A percentile compares a stretch with the other conserved stretches of the same genome.
Evolutionary conservation across 92 coral and sea anemone genomes (phyloP).

Genomic region (Phenganax stokvisi): DNA sequence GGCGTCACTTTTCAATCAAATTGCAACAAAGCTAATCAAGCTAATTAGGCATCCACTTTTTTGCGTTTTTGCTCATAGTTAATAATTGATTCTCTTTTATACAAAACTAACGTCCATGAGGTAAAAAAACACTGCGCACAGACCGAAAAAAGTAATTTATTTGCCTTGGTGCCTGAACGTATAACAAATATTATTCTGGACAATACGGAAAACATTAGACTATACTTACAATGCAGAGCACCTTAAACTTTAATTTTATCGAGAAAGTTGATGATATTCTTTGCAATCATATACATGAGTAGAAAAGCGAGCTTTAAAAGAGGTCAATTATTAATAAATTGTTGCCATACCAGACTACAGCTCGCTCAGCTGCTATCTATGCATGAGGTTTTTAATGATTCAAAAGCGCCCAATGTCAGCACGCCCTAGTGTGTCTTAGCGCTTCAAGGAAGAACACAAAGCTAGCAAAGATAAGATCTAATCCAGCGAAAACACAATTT

Average conservation of each 20-base stretch:
- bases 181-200: background rate
- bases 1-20: background rate
- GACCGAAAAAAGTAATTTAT: background rate
- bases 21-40: slow-evolving; percentile 4
- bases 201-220: background rate
- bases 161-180: background rate
- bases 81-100: slow-evolving; percentile 16
- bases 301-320: slow-evolving; percentile 10
- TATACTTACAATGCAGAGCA: background rate
- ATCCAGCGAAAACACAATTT: background rate
- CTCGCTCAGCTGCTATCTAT: slow-evolving; percentile 15
- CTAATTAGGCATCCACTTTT: slow-evolving; percentile 25
- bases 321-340: slow-evolving; percentile 14
- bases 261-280: background rate
- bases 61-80: slow-evolving; percentile 12
- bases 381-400: slow-evolving; percentile 29
- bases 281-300: background rate
- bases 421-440: background rate
- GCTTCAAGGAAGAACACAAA: background rate
- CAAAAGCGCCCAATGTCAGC: slow-evolving; percentile 11
- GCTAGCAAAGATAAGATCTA: background rate
- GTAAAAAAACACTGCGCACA: slow-evolving; percentile 1
- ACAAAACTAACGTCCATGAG: background rate
- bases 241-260: background rate
- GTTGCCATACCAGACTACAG: slow-evolving; percentile 27